These are phyloP conservation scores for Apoda limacodes DNA, from an alignment of 2,888 invertebrate genomes.

Conservation along the genomic window DNA sequence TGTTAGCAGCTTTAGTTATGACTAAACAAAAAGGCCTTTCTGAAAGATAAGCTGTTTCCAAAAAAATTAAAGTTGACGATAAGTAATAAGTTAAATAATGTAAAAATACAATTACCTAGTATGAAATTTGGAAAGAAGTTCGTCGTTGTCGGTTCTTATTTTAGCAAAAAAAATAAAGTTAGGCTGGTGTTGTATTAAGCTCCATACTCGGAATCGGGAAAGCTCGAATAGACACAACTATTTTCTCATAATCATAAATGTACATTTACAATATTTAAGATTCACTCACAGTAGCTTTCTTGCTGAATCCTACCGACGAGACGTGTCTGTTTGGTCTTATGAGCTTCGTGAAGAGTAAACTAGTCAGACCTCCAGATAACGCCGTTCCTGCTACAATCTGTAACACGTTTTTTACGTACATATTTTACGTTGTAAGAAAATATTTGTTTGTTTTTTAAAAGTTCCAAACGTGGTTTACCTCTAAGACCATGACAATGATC, in stretches of 20 bases:
- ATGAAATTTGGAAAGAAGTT: too few relatives aligned
- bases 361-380: conserved; percentile 67
- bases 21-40: too few relatives aligned
- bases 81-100: too few relatives aligned
- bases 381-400: conserved; percentile 62
- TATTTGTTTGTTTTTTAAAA: not conserved
- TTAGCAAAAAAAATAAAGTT: not conserved
- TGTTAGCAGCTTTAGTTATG: too few relatives aligned
- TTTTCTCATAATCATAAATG: too few relatives aligned
- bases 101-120: too few relatives aligned
- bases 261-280: too few relatives aligned
- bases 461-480: conserved; percentile 61
- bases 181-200: too few relatives aligned
- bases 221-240: too few relatives aligned
- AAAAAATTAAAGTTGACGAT: too few relatives aligned
- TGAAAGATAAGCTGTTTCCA: too few relatives aligned
- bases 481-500: conserved; percentile 83
- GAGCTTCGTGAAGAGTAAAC: conserved; percentile 81
- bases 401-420: conserved; percentile 13
- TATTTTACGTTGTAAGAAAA: not conserved
- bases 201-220: too few relatives aligned
- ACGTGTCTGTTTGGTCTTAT: conserved; percentile 82
- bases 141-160: not conserved
- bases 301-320: conserved; percentile 85
- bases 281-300: conserved; percentile 72